These are phyloP conservation scores for Botia almorhae DNA, from an alignment of 2,797 vertebrate genomes.

Conservation along the genomic window DNA sequence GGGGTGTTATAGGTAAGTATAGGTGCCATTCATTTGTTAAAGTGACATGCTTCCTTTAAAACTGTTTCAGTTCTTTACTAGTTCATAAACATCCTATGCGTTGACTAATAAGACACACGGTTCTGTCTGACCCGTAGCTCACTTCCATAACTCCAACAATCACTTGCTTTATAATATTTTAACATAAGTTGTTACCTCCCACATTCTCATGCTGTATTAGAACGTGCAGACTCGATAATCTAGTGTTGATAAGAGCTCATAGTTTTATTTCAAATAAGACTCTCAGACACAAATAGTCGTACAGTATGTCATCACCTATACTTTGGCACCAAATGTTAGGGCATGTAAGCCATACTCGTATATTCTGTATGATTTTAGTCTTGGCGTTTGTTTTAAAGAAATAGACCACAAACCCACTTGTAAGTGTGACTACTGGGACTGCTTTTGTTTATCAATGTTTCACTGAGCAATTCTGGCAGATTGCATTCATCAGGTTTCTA, in stretches of 20 bases:
- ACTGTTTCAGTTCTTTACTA: conserved; percentile 11
- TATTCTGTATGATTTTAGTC: too few species aligned
- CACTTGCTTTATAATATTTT: neutral
- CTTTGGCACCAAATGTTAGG: neutral
- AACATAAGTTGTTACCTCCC: neutral
- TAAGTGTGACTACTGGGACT: too few species aligned
- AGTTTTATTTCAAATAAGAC: neutral
- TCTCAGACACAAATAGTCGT: neutral
- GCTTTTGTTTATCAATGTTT: too few species aligned
- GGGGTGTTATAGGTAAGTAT: conserved; percentile 43
- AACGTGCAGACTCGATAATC: neutral
- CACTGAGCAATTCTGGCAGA: neutral
- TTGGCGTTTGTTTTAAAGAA: neutral
- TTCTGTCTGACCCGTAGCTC: conserved; percentile 5
- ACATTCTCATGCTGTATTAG: neutral
- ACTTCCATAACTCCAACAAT: neutral
- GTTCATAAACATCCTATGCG: conserved; percentile 16
- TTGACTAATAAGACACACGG: conserved; percentile 9
- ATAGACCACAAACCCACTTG: too few species aligned
- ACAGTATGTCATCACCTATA: neutral
- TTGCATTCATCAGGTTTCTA: neutral
- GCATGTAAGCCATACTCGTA: neutral
- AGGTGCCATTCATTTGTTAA: conserved; percentile 39
- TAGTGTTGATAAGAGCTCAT: neutral
- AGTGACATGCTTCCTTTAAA: conserved; percentile 36